Evolutionary conservation across 2,797 vertebrate genomes (phyloP).

Genomic region (Onychomys arenicola): DNA sequence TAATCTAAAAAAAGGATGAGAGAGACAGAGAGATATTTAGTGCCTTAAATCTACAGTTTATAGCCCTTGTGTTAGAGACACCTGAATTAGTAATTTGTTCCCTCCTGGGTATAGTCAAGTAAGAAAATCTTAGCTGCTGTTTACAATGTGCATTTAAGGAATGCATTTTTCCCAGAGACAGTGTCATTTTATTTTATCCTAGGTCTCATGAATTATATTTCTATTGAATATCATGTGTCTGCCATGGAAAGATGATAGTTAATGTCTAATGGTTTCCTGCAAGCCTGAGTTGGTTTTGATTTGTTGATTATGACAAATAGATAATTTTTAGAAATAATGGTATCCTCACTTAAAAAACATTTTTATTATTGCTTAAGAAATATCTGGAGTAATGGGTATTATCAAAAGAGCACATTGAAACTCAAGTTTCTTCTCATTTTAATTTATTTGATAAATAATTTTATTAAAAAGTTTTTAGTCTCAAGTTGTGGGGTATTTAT

Average conservation of each 20-base stretch:
- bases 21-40: neutral
- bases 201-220: neutral
- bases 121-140: neutral
- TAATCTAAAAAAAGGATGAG: neutral
- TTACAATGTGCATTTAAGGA: neutral
- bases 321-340: neutral
- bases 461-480: neutral
- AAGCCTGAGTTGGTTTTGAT: neutral
- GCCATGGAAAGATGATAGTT: neutral
- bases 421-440: neutral
- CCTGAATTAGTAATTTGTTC: neutral
- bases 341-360: neutral
- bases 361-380: neutral
- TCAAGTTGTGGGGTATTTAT: neutral
- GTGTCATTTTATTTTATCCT: neutral
- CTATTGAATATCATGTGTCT: neutral
- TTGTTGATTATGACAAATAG: neutral
- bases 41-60: neutral
- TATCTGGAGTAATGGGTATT: neutral
- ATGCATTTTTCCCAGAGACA: neutral
- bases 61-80: neutral
- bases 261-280: neutral
- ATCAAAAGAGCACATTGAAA: neutral
- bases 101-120: neutral
- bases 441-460: neutral